phyloP scores from a whole-genome alignment of 1,140 invertebrate species.

The Nasonia longicornis region DNA sequence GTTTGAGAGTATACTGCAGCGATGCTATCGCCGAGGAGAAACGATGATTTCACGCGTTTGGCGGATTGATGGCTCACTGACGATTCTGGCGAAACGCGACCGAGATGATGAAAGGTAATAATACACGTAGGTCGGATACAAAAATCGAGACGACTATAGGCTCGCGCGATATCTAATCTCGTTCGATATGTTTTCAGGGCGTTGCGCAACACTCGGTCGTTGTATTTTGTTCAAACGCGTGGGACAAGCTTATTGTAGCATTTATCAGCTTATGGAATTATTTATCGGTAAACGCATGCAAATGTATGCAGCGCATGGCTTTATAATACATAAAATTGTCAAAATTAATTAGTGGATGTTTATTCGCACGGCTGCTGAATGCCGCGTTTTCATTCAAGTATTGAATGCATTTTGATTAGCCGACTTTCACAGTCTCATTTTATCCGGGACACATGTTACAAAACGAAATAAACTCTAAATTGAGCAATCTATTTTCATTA shows the following conservation, averaged over 20 bases:
- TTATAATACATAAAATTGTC: slow-evolving; percentile 9
- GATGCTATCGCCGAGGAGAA: neutral
- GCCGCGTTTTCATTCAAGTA: slow-evolving; percentile 32
- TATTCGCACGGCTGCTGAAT: neutral
- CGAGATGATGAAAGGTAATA: neutral
- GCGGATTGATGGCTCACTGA: neutral
- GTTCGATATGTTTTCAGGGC: neutral
- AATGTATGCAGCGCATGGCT: no score
- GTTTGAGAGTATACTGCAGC: neutral
- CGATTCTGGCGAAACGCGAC: neutral
- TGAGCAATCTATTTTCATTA: slow-evolving; percentile 46
- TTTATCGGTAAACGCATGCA: neutral
- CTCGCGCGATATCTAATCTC: neutral
- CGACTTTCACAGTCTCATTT: slow-evolving; percentile 45
- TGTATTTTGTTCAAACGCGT: no score
- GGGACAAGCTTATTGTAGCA: no score
- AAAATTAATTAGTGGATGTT: slow-evolving; percentile 38
- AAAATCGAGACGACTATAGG: no score
- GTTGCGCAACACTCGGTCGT: no score
- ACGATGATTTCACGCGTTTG: neutral
- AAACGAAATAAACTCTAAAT: slow-evolving; percentile 46
- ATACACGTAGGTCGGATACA: neutral
- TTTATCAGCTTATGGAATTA: neutral
- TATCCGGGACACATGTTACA: slow-evolving; percentile 44
- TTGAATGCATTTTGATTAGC: slow-evolving; percentile 44